phyloP scores from a whole-genome alignment of 1,140 invertebrate species.

The Ditylenchus dipsaci region DNA sequence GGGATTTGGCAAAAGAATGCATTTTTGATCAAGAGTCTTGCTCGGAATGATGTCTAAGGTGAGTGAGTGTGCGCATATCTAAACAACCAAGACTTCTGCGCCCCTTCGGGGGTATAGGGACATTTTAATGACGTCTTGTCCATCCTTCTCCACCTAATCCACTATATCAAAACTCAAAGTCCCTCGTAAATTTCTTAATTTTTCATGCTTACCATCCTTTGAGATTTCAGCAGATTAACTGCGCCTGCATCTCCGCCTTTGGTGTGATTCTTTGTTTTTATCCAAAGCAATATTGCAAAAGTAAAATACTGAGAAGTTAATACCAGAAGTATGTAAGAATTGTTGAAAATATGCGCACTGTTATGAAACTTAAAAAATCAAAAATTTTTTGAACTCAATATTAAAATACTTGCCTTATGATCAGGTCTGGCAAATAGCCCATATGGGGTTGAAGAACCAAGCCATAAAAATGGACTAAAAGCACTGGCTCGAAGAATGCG shows the following conservation, averaged over 20 bases:
- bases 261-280: neutral
- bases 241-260: neutral
- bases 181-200: too few species aligned
- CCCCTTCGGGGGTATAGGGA: too few species aligned
- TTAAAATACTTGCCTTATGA: neutral
- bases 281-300: neutral
- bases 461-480: constrained; percentile 25
- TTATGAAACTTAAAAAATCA: neutral
- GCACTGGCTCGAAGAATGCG: constrained; percentile 39
- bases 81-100: too few species aligned
- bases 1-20: too few species aligned
- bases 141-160: too few species aligned
- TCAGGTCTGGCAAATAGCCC: constrained; percentile 22
- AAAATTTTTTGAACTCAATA: too few species aligned
- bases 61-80: too few species aligned
- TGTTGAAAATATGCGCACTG: neutral
- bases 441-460: constrained; percentile 52
- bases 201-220: constrained; percentile 10
- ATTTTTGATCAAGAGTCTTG: too few species aligned
- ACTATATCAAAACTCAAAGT: too few species aligned
- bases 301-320: neutral
- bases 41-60: too few species aligned
- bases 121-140: too few species aligned
- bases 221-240: constrained; percentile 3
- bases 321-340: neutral